Base-by-base conservation (phyloP, 2,797 vertebrate genomes). In the Kryptopterus vitreolus region DNA sequence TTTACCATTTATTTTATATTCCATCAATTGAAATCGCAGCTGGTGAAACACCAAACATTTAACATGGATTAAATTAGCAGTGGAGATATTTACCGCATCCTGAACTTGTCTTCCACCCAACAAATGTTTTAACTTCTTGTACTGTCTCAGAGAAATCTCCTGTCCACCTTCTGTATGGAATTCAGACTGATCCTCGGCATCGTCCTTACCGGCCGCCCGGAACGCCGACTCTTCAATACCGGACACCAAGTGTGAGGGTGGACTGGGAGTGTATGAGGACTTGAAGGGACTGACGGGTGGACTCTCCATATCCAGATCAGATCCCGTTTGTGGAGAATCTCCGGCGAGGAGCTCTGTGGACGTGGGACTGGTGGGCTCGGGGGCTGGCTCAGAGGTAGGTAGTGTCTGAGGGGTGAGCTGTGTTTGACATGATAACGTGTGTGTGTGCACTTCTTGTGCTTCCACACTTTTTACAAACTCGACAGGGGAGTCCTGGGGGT, bases 101-200 rank as follows among this genome's bases (percentile, higher is more conserved):
- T 86, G 82, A 78, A 75, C 31, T 43, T 75, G 46, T 43, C 76
- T 43, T 82, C 87, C 85, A 38, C 86, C 81, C 81, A 89, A 87
- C 50, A 90, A 59, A 83, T 52, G 79, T 43, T 76, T 87, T 29
- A 89, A 62, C 76, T 88, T 91, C 74, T 58, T 87, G 31, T 91
- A 87, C 52, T 85, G 72, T 22, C 81, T 52, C 12, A 90, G 86
- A 76, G 90, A 93, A 57, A 95, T 91, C 58, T 85, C 87, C 66
- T 80, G 72, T 11, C 72, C 83, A 66, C 91, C 86, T 43, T 90
- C 76, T 0, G 24, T 13, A 16, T 35, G 18, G 86, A 74, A 24
- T 68, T 70, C 86, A 87, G 79, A 84, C 84, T 0, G 48, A 78
- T 76, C 82, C 83, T 83, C 85, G 80, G 72, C 87, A 33, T 20